Conservation (phyloP, 2,888 invertebrate genomes). For the Cyrtodaria siliqua region DNA sequence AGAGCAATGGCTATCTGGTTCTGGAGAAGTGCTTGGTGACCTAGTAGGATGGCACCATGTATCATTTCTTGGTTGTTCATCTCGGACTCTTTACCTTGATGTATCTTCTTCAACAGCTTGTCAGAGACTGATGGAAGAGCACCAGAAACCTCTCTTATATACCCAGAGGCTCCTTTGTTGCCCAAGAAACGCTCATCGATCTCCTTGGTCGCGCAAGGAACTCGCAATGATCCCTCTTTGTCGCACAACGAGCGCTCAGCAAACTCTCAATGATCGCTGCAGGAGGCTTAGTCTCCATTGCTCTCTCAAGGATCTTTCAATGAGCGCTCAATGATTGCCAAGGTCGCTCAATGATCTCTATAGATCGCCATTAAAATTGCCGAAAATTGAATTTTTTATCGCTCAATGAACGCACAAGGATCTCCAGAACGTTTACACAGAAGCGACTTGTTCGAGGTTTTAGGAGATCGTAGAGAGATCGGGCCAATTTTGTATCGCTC, state of each 20-base stretch:
- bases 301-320: conserved; percentile 1
- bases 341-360: no score
- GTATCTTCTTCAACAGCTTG: conserved; percentile 4
- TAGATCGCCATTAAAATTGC: no score
- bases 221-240: background rate
- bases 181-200: background rate
- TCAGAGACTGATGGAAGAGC: conserved; percentile 3
- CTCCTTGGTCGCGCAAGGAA: conserved; percentile 3
- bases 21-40: conserved; percentile 12
- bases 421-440: no score
- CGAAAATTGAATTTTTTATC: background rate
- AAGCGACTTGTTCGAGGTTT: no score
- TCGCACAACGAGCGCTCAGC: background rate
- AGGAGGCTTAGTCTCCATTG: conserved; percentile 1
- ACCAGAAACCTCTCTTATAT: conserved; percentile 1
- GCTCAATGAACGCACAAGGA: no score
- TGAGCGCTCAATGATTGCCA: no score
- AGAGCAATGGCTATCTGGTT: conserved; percentile 12
- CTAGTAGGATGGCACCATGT: conserved; percentile 12
- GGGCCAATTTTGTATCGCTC: no score
- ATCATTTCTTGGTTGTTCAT: conserved; percentile 10
- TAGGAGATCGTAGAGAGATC: no score
- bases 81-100: no score
- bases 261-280: conserved; percentile 1
- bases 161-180: background rate